Percentiles rank a stretch among this genome's conserved stretches.
Evolutionary conservation across 2,888 invertebrate species (phyloP).

Genomic region (Eristalis intricaria): DNA sequence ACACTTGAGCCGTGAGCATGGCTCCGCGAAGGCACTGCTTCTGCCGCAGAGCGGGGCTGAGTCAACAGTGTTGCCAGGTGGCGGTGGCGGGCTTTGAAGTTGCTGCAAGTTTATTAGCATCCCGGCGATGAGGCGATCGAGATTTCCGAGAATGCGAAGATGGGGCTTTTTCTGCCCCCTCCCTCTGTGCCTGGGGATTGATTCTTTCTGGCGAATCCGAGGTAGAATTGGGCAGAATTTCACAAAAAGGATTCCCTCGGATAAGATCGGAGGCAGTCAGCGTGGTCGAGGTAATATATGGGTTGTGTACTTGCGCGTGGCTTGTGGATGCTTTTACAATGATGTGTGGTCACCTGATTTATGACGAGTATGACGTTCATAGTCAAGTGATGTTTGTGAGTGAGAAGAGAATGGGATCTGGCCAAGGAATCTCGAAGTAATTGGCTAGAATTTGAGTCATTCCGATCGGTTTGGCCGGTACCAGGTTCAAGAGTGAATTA

Average conservation of each 20-base stretch:
- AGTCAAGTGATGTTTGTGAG: not conserved
- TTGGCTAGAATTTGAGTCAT: too few relatives aligned
- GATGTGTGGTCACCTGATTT: not conserved
- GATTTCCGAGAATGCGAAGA: not conserved
- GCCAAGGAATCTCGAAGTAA: too few relatives aligned
- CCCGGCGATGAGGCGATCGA: not conserved
- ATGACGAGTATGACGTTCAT: not conserved
- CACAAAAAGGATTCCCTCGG: not conserved
- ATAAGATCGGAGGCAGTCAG: not conserved
- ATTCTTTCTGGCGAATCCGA: not conserved
- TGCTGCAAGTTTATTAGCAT: not conserved
- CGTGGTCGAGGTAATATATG: not conserved
- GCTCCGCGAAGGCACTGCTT: not conserved
- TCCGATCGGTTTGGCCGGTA: too few relatives aligned
- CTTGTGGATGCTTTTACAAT: not conserved
- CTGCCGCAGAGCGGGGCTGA: not conserved
- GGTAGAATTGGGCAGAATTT: not conserved
- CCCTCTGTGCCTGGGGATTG: not conserved
- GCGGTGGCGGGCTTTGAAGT: not conserved
- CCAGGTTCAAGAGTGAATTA: too few relatives aligned
- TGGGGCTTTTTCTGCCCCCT: too few relatives aligned
- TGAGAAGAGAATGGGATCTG: not conserved
- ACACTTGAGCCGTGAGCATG: constrained; percentile 36
- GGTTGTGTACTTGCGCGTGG: not conserved
- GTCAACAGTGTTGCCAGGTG: not conserved